These are phyloP conservation scores for Tetragonula carbonaria DNA, from an alignment of 2,888 invertebrate species.

Conservation along the genomic window DNA sequence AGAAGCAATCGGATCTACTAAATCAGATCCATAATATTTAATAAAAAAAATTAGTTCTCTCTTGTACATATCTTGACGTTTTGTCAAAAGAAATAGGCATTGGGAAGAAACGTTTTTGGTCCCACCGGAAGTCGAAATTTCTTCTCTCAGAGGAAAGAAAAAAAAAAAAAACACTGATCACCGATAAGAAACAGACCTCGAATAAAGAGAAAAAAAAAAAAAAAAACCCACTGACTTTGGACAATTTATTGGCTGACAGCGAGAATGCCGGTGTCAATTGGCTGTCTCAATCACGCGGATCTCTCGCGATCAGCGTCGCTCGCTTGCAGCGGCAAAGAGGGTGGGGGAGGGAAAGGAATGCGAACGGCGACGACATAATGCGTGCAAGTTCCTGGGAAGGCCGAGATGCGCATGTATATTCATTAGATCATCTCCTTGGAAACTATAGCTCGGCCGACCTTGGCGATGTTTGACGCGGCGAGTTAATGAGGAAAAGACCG, in stretches of 20 bases:
- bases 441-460: conserved; percentile 51
- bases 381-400: conserved; percentile 44
- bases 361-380: conserved; percentile 29
- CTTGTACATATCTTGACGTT: too few relatives aligned
- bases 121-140: too few relatives aligned
- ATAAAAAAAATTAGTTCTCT: too few relatives aligned
- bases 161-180: too few relatives aligned
- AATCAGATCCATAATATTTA: too few relatives aligned
- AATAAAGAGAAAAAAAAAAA: too few relatives aligned
- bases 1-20: too few relatives aligned
- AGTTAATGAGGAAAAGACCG: conserved; percentile 29
- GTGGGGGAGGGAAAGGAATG: conserved; percentile 25
- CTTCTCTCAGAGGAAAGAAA: too few relatives aligned
- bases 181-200: too few relatives aligned
- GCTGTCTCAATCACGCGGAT: not conserved
- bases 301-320: not conserved
- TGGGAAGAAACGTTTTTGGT: too few relatives aligned
- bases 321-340: not conserved
- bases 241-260: not conserved
- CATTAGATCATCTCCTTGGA: conserved; percentile 58
- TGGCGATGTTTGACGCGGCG: conserved; percentile 44
- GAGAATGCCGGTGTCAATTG: not conserved
- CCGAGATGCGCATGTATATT: conserved; percentile 34
- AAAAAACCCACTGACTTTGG: not conserved
- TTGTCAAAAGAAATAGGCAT: too few relatives aligned